Conservation (phyloP, 1,140 invertebrate genomes). For the Myzus persicae region DNA sequence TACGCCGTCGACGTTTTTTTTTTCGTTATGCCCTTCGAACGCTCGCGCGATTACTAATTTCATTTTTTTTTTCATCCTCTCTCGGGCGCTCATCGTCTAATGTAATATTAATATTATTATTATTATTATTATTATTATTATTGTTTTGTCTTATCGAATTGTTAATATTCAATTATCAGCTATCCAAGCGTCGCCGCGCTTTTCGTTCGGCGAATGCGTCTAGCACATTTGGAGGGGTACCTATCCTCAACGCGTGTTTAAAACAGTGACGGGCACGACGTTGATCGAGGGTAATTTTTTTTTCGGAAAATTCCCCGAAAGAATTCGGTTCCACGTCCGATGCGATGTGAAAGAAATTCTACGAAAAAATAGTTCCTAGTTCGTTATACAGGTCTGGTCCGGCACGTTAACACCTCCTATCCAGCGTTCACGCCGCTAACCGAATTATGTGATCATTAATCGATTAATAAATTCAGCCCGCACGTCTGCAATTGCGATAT, state of each 20-base stretch:
- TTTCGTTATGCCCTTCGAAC: constrained; percentile 14
- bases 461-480: too few relatives aligned
- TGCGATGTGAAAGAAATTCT: background rate
- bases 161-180: background rate
- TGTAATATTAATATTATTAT: background rate
- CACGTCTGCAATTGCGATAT: too few relatives aligned
- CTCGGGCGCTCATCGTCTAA: background rate
- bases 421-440: background rate
- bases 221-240: background rate
- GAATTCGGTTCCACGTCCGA: too few relatives aligned
- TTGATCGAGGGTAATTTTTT: background rate
- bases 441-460: background rate
- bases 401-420: too few relatives aligned
- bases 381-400: background rate
- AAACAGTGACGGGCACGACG: background rate
- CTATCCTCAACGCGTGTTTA: background rate
- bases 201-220: too few relatives aligned
- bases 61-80: background rate
- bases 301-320: too few relatives aligned
- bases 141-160: background rate
- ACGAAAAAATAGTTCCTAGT: background rate
- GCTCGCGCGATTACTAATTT: background rate
- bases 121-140: background rate
- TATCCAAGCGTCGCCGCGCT: background rate
- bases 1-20: background rate